Conservation (phyloP, 2,888 invertebrate genomes). For the Omphaloscelis lunosa region DNA sequence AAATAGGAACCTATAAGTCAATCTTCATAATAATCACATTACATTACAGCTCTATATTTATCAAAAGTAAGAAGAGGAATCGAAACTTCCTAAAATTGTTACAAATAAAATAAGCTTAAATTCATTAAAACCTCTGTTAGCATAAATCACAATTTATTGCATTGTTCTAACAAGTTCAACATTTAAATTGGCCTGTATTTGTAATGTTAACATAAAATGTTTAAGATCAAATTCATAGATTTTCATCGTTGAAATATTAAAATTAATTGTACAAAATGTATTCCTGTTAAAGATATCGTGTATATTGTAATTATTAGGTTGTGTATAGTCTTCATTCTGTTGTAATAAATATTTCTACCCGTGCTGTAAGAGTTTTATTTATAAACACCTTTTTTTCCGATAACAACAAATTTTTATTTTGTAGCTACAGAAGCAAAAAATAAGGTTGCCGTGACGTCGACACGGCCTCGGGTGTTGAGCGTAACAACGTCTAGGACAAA, state of each 20-base stretch:
- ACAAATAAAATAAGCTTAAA: constrained; percentile 45
- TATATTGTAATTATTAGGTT: constrained; percentile 74
- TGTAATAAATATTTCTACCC: constrained; percentile 83
- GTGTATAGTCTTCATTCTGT: constrained; percentile 81
- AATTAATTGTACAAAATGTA: constrained; percentile 73
- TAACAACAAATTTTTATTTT: constrained; percentile 24
- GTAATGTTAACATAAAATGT: constrained; percentile 60
- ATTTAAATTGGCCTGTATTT: constrained; percentile 59
- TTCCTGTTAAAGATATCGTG: constrained; percentile 72
- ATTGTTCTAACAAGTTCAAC: constrained; percentile 53
- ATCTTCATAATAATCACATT: constrained; percentile 1
- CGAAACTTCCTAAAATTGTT: constrained; percentile 14
- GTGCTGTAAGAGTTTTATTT: constrained; percentile 70
- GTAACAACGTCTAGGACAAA: neutral
- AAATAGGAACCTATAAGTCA: neutral
- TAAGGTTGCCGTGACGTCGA: neutral
- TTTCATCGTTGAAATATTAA: constrained; percentile 63
- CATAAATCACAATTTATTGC: constrained; percentile 54
- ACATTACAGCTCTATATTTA: neutral
- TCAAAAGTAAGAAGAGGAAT: constrained; percentile 11
- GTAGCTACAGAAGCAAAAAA: constrained; percentile 1
- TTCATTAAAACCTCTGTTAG: constrained; percentile 31
- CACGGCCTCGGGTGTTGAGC: neutral
- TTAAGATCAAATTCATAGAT: constrained; percentile 62
- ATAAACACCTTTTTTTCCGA: neutral